These are phyloP conservation scores for Bubo bubo DNA, from an alignment of 2,113 vertebrate genomes.

Conservation along the genomic window DNA sequence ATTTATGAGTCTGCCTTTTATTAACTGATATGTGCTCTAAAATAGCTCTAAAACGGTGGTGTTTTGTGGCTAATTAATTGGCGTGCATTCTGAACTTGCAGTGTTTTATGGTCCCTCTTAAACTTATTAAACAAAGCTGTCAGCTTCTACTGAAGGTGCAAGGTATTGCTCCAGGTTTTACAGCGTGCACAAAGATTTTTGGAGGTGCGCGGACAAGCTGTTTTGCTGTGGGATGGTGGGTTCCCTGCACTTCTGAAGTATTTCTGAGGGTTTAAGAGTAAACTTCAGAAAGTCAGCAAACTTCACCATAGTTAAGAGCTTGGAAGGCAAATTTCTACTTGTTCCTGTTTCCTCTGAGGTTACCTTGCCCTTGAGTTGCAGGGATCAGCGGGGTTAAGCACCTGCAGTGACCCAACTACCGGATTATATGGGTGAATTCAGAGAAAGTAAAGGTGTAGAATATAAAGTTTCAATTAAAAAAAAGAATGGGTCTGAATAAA, in stretches of 20 bases:
- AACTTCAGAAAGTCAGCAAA: not conserved
- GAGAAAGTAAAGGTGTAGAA: not conserved
- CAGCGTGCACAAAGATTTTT: fast-evolving
- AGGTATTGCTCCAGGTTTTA: not conserved
- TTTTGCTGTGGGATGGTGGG: not conserved
- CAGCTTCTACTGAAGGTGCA: not conserved
- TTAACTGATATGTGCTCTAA: not conserved
- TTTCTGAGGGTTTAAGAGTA: not conserved
- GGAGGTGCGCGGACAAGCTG: not conserved
- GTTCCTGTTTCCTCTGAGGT: not conserved
- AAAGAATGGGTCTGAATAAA: not conserved
- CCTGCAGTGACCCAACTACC: not conserved
- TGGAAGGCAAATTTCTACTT: not conserved
- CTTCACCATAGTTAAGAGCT: fast-evolving
- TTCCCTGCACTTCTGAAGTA: not conserved
- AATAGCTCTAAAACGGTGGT: not conserved
- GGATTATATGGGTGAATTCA: not conserved
- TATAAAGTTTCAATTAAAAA: not conserved
- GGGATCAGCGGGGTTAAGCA: not conserved
- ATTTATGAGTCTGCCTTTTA: not conserved
- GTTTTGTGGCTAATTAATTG: not conserved
- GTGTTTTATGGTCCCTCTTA: not conserved
- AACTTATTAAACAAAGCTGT: not conserved
- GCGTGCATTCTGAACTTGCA: not conserved
- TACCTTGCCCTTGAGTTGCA: not conserved